phyloP scores from a whole-genome alignment of 1,140 invertebrate genomes.

The Ostrea edulis region DNA sequence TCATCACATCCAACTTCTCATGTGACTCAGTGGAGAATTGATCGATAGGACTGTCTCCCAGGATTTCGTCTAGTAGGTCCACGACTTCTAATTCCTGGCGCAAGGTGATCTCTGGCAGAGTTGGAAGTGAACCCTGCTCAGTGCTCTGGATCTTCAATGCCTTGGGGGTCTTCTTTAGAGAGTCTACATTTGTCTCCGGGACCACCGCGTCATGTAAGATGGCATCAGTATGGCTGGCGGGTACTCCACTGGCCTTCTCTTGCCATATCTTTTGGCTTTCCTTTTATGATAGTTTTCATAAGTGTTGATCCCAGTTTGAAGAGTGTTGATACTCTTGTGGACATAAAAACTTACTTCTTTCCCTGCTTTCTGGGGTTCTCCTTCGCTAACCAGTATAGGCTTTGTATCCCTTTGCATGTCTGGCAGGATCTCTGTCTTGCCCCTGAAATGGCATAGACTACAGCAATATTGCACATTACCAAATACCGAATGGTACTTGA shows the following conservation, averaged over 20 bases:
- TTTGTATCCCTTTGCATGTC: neutral
- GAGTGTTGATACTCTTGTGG: neutral
- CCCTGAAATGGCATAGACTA: conserved; percentile 36
- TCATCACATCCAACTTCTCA: neutral
- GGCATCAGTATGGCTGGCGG: too few species aligned
- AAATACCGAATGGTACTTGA: neutral
- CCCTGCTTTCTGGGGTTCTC: neutral
- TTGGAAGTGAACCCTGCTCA: neutral
- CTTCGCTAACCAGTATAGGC: neutral
- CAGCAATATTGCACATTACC: conserved; percentile 34
- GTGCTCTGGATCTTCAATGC: neutral
- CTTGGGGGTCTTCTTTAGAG: neutral
- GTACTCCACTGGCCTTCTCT: neutral
- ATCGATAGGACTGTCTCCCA: neutral
- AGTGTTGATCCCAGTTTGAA: neutral
- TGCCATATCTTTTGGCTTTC: conserved; percentile 34
- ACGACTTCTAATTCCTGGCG: neutral
- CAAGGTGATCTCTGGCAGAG: neutral
- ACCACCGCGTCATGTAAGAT: neutral
- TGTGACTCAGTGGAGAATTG: neutral
- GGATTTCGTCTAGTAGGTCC: neutral
- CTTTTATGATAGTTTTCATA: neutral
- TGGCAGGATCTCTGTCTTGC: neutral
- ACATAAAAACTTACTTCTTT: neutral
- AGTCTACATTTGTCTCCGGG: neutral